phyloP scores from a whole-genome alignment of 2,797 vertebrate species.

The Hozukius guyotensis region DNA sequence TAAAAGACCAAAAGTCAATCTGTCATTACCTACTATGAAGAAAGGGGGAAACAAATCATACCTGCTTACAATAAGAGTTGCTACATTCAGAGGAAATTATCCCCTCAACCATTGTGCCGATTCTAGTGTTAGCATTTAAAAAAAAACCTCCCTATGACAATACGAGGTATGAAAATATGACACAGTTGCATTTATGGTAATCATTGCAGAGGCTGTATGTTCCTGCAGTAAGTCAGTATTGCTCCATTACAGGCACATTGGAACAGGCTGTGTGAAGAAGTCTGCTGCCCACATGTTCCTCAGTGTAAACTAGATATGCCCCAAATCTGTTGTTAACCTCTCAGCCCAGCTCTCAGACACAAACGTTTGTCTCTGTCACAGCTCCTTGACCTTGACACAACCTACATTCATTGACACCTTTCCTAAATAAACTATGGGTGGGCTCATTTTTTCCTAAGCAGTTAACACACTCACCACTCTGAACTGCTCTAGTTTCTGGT shows the following conservation, averaged over 20 bases:
- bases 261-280: conserved; percentile 7
- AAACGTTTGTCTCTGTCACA: not conserved
- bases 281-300: conserved; percentile 48
- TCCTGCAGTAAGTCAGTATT: conserved; percentile 13
- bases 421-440: not conserved
- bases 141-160: conserved; percentile 33
- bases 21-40: not conserved
- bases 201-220: conserved; percentile 57
- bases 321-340: not conserved
- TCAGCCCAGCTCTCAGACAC: not conserved
- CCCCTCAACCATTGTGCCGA: not conserved
- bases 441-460: not conserved
- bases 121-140: conserved; percentile 46
- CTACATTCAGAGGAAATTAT: not conserved
- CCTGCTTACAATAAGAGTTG: not conserved
- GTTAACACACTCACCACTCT: conserved; percentile 88
- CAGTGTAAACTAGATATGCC: conserved; percentile 9
- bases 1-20: conserved; percentile 55
- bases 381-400: not conserved
- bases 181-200: conserved; percentile 72
- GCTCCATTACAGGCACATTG: conserved; percentile 25
- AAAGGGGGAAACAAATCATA: not conserved
- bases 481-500: conserved; percentile 98
- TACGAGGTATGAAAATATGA: conserved; percentile 51
- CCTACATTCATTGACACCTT: not conserved